phyloP scores from a whole-genome alignment of 1,140 invertebrate species.

The Chlorops oryzae region DNA sequence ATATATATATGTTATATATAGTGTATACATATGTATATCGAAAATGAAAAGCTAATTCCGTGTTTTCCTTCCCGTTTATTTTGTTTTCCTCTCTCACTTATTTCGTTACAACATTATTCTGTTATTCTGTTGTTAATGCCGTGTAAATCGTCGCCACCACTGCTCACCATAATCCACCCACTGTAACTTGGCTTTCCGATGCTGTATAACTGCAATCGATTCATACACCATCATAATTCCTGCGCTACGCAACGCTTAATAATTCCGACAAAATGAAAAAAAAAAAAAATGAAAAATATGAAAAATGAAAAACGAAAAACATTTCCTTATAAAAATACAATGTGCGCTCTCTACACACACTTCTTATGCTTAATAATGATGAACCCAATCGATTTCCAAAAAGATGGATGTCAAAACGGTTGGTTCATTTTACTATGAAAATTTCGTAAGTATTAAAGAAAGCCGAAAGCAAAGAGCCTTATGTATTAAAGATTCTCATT shows the following conservation, averaged over 20 bases:
- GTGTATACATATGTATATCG: not conserved
- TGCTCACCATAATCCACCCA: not conserved
- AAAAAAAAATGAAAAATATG: not conserved
- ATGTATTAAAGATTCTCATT: not conserved
- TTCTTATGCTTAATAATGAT: too few relatives aligned
- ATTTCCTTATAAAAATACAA: too few relatives aligned
- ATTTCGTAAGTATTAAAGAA: conserved; percentile 73
- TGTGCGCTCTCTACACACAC: too few relatives aligned
- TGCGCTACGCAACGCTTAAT: not conserved
- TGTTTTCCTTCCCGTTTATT: conserved; percentile 9
- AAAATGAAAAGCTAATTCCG: conserved; percentile 3
- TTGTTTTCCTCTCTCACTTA: conserved; percentile 3
- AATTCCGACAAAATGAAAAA: conserved; percentile 1
- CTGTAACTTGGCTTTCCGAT: conserved; percentile 1
- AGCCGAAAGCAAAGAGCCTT: not conserved
- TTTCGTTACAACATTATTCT: conserved; percentile 11
- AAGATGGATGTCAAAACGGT: conserved; percentile 90
- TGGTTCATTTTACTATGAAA: conserved; percentile 89
- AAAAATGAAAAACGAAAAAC: too few relatives aligned
- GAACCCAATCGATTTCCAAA: too few relatives aligned
- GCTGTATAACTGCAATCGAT: not conserved
- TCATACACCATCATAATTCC: not conserved
- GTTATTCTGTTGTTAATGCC: too few relatives aligned
- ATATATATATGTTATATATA: too few relatives aligned
- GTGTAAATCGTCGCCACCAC: too few relatives aligned